phyloP scores from a whole-genome alignment of 1,140 invertebrate species.

The Heliconius hewitsoni region DNA sequence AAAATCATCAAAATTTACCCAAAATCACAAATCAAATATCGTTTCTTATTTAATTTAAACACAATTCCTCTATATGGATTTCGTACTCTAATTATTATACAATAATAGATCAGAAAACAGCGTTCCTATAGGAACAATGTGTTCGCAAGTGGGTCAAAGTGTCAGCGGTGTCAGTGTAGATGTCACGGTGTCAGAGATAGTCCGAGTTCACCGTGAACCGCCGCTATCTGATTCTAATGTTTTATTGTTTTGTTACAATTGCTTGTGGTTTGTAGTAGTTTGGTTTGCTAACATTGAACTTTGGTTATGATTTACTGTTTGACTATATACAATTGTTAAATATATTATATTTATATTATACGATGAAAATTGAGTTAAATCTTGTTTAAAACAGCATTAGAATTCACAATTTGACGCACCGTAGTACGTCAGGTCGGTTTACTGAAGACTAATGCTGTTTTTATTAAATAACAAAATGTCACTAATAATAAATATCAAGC shows the following conservation, averaged over 20 bases:
- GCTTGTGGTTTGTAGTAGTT: background rate
- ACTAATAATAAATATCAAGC: background rate
- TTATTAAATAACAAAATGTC: too few species aligned
- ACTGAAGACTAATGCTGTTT: too few species aligned
- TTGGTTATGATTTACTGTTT: background rate
- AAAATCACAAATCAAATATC: background rate
- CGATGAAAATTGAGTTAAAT: too few species aligned
- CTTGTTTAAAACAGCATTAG: too few species aligned
- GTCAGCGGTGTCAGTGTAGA: constrained; percentile 38
- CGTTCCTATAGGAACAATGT: constrained; percentile 53
- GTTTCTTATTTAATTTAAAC: background rate
- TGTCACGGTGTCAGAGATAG: constrained; percentile 38
- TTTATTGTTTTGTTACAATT: constrained; percentile 5
- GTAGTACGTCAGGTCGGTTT: too few species aligned
- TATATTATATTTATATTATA: too few species aligned
- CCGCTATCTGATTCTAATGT: background rate
- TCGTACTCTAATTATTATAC: background rate
- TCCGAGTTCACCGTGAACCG: constrained; percentile 36
- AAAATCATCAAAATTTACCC: background rate
- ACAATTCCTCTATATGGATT: background rate
- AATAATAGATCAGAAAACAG: constrained; percentile 29
- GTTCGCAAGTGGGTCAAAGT: constrained; percentile 48
- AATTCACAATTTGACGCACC: too few species aligned
- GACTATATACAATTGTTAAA: too few species aligned
- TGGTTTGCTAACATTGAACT: background rate